Conservation (phyloP, 2,888 invertebrate species). For the Galerucella pusilla region DNA sequence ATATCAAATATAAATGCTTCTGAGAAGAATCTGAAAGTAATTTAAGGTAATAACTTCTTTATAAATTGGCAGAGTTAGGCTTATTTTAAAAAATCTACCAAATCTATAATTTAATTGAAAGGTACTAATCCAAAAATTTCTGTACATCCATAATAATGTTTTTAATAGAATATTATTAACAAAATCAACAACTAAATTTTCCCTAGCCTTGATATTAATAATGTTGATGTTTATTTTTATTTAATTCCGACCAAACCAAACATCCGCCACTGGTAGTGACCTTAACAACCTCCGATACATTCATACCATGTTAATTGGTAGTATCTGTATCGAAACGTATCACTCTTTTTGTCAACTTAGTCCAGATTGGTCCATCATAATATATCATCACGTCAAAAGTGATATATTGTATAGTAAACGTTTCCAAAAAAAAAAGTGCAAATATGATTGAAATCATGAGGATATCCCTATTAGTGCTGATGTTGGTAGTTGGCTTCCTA, state of each 20-base stretch:
- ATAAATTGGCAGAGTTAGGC: too few species aligned
- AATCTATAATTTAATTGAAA: too few species aligned
- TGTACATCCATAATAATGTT: too few species aligned
- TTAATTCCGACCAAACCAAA: not conserved
- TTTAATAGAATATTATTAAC: too few species aligned
- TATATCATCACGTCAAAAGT: not conserved
- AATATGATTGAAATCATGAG: not conserved
- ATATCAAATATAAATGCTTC: too few species aligned
- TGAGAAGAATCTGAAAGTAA: too few species aligned
- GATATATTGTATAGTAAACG: not conserved
- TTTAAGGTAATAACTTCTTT: too few species aligned
- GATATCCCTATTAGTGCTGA: constrained; percentile 5
- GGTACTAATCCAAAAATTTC: too few species aligned
- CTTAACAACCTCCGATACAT: constrained; percentile 30
- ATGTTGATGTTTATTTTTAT: not conserved
- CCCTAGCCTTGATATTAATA: too few species aligned
- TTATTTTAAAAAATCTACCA: too few species aligned
- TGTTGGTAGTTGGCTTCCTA: not conserved
- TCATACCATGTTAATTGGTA: constrained; percentile 36
- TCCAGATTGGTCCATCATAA: constrained; percentile 15
- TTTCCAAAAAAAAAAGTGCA: not conserved
- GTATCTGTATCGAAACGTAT: constrained; percentile 28
- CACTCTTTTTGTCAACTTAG: constrained; percentile 36
- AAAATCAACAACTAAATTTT: too few species aligned
- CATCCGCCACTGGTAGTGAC: constrained; percentile 21